A percentile compares a stretch with the other conserved stretches of the same genome.
Conservation (phyloP, 2,113 vertebrate species). For the Gorsachius goisagi region DNA sequence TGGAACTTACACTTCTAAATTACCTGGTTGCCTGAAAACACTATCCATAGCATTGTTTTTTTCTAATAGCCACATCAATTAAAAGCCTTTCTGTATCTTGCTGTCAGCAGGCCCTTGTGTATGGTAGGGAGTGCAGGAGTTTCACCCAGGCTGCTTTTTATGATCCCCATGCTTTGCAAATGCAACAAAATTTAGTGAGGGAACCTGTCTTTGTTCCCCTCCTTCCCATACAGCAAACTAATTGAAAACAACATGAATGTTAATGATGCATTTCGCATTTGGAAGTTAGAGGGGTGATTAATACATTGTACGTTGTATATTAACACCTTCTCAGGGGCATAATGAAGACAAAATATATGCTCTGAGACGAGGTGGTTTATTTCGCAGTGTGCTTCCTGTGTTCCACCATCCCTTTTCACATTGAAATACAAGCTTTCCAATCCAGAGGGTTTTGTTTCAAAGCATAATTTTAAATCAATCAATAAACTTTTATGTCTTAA, state of each 20-base stretch:
- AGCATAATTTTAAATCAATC: conserved; percentile 46
- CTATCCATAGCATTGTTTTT: not conserved
- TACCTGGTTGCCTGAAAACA: not conserved
- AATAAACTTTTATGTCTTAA: conserved; percentile 38
- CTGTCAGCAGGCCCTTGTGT: not conserved
- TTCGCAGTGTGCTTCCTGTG: not conserved
- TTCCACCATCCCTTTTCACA: not conserved
- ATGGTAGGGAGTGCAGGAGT: not conserved
- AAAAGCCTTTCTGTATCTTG: not conserved
- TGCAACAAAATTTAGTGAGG: not conserved
- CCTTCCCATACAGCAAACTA: conserved; percentile 60
- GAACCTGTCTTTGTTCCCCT: conserved; percentile 15
- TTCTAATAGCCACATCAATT: not conserved
- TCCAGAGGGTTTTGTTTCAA: conserved; percentile 19
- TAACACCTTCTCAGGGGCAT: conserved; percentile 74
- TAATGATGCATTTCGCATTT: conserved; percentile 79
- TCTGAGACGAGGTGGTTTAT: conserved; percentile 53
- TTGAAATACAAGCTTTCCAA: not conserved
- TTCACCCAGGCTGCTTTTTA: not conserved
- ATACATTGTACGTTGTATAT: conserved; percentile 69
- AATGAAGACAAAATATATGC: conserved; percentile 72
- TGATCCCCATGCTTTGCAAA: not conserved
- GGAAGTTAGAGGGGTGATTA: conserved; percentile 78
- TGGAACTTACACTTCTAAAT: not conserved
- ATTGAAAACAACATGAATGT: conserved; percentile 80